phyloP scores from a whole-genome alignment of 2,888 invertebrate genomes.

The Volucella inflata region DNA sequence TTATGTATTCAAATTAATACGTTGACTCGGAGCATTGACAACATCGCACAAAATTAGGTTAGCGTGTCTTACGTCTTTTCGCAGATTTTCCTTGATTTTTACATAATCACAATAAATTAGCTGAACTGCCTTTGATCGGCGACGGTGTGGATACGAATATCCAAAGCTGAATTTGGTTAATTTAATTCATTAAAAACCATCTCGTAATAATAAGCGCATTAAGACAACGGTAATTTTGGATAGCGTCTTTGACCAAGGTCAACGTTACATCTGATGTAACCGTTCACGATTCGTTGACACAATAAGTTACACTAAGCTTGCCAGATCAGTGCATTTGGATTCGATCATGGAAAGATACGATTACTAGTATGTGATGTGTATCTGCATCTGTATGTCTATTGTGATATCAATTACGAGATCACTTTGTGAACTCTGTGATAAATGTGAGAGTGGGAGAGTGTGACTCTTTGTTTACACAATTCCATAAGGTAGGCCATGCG shows the following conservation, averaged over 20 bases:
- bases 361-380: too few relatives aligned
- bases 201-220: slow-evolving; percentile 35
- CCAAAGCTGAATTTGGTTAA: slow-evolving; percentile 25
- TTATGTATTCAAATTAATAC: slow-evolving; percentile 66
- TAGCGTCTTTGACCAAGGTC: slow-evolving; percentile 51
- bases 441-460: slow-evolving; percentile 6
- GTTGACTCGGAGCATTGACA: slow-evolving; percentile 21
- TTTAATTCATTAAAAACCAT: slow-evolving; percentile 56
- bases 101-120: slow-evolving; percentile 48
- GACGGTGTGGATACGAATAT: slow-evolving; percentile 11
- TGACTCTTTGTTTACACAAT: slow-evolving; percentile 13
- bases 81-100: slow-evolving; percentile 25
- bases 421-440: background rate
- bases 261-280: background rate
- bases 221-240: slow-evolving; percentile 50
- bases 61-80: slow-evolving; percentile 64
- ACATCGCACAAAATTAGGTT: slow-evolving; percentile 61
- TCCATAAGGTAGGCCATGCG: background rate
- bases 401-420: too few relatives aligned
- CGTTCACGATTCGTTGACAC: too few relatives aligned
- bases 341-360: too few relatives aligned
- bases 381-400: too few relatives aligned
- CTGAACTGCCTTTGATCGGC: too few relatives aligned
- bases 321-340: too few relatives aligned
- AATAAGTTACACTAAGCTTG: too few relatives aligned